Evolutionary conservation across 2,888 invertebrate genomes (phyloP).

Genomic region (Spodoptera picta): DNA sequence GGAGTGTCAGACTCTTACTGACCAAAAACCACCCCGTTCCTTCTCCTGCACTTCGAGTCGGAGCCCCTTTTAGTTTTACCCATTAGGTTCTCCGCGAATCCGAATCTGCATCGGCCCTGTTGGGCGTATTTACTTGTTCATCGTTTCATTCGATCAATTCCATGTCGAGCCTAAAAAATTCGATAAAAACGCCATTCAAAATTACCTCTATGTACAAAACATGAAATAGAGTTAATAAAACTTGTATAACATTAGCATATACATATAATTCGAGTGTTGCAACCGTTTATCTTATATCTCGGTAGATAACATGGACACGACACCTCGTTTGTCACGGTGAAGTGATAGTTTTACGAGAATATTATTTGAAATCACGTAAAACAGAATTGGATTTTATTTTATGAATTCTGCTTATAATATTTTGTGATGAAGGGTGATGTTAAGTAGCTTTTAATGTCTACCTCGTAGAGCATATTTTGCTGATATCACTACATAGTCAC

Average conservation of each 20-base stretch:
- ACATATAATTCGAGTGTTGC: constrained; percentile 22
- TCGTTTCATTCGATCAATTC: no score
- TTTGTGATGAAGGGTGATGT: no score
- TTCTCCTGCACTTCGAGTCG: no score
- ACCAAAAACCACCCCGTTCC: no score
- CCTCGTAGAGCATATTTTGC: no score
- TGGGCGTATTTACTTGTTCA: no score
- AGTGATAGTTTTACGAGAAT: constrained; percentile 45
- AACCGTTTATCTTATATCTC: constrained; percentile 38
- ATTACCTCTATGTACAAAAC: constrained; percentile 1
- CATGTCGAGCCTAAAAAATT: background rate
- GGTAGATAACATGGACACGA: constrained; percentile 26
- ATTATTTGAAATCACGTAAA: constrained; percentile 31
- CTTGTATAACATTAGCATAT: constrained; percentile 38
- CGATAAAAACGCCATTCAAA: constrained; percentile 6
- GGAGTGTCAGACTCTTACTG: no score
- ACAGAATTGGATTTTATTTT: constrained; percentile 21
- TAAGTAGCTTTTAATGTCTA: no score
- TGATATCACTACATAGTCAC: no score
- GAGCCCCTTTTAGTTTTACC: no score
- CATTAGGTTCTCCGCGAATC: no score
- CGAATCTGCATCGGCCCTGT: no score
- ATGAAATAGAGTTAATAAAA: constrained; percentile 27
- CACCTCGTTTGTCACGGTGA: constrained; percentile 49
- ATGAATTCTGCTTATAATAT: constrained; percentile 14